Evolutionary conservation across 2,113 vertebrate genomes (phyloP).

Genomic region (Choloepus hoffmanni): DNA sequence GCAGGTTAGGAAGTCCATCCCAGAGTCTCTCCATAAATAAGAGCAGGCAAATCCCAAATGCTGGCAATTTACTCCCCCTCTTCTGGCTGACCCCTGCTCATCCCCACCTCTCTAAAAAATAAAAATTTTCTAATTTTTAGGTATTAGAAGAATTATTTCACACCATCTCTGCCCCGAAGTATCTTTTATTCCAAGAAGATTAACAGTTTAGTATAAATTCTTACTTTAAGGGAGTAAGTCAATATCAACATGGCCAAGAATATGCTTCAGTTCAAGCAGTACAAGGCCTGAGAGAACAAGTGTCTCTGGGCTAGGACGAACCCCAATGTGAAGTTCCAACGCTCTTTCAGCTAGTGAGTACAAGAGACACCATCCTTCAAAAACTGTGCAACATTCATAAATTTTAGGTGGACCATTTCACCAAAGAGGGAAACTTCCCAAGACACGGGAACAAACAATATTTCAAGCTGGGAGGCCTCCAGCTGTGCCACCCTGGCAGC

Average conservation of each 20-base stretch:
- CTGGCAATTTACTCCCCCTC: background rate
- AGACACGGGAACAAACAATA: background rate
- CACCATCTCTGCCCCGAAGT: background rate
- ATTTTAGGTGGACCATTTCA: background rate
- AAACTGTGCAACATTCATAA: background rate
- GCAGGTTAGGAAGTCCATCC: background rate
- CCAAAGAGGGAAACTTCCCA: background rate
- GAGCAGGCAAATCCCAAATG: background rate
- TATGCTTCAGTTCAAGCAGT: background rate
- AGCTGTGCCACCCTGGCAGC: background rate
- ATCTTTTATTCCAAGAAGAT: slow-evolving; percentile 43
- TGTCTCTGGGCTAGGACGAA: background rate
- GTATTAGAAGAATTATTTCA: background rate
- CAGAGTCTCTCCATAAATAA: slow-evolving; percentile 30
- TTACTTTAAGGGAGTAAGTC: background rate
- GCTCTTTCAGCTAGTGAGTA: background rate
- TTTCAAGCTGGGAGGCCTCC: background rate
- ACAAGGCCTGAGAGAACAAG: background rate
- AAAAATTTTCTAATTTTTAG: slow-evolving; percentile 14
- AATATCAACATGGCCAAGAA: background rate
- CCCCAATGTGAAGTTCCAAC: background rate
- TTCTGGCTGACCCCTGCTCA: background rate
- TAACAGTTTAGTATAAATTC: background rate
- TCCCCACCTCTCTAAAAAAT: background rate
- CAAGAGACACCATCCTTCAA: background rate